phyloP scores from a whole-genome alignment of 2,113 vertebrate species.

The Manacus vitellinus region DNA sequence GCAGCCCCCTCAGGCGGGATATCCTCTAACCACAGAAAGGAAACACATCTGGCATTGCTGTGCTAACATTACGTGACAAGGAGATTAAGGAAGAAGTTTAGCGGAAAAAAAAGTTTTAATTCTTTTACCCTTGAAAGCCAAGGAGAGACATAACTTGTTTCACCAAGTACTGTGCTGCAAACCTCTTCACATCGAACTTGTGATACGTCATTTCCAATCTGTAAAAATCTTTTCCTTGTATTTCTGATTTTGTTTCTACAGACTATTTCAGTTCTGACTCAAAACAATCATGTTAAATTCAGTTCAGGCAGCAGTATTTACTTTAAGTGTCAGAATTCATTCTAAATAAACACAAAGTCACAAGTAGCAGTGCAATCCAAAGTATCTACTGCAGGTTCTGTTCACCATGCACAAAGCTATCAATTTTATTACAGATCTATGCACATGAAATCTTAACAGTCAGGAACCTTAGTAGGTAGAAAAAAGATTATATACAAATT shows the following conservation, averaged over 20 bases:
- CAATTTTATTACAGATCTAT: background rate
- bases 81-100: constrained; percentile 6
- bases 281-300: background rate
- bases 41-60: constrained; percentile 43
- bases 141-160: background rate
- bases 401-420: background rate
- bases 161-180: background rate
- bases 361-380: background rate
- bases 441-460: background rate
- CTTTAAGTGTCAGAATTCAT: background rate
- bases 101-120: background rate
- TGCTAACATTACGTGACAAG: constrained; percentile 4
- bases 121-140: background rate
- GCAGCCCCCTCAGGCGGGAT: constrained; percentile 27
- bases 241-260: background rate
- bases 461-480: background rate
- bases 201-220: background rate
- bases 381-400: background rate
- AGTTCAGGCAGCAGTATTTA: background rate
- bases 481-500: background rate
- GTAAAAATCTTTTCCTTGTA: background rate
- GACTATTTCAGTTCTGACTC: background rate
- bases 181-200: background rate
- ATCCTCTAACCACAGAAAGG: constrained; percentile 46
- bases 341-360: background rate